Evolutionary conservation across 2,797 vertebrate species (phyloP), one percentile per base, ranked within the genome.

Genomic region (Xyrichtys novacula): DNA sequence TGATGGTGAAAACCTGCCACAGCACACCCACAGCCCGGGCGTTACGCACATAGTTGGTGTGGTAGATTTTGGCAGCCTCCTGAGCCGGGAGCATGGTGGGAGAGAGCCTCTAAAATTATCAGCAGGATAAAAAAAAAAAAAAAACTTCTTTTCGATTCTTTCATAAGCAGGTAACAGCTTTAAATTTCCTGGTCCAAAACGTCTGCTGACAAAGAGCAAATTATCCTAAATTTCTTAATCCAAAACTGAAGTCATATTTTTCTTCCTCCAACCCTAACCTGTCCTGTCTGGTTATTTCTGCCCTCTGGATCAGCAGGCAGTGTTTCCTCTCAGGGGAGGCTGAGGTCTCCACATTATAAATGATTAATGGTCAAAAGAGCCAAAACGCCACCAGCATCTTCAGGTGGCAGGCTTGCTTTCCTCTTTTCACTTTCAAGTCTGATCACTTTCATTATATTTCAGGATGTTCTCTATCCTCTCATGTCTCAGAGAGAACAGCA

Each of bases 31-130:
- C 91, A 4, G 98, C 98, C 3, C 98, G 88, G 0, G 97, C 92
- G 11, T 99, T 99, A 11, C 98, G 88, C 80, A 99, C 97, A 3
- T 99, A 98, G 91, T 98, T 99, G 73, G 97, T 99, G 84, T 99
- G 98, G 78, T 99, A 99, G 90, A 99, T 99, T 72, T 92, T 96
- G 1, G 97, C 96, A 0, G 97, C 97, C 79, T 99, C 97, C 75
- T 97, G 94, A 22, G 97, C 98, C 0, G 97, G 96, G 22, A 99
- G 91, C 93, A 99, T 90, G 88, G 92, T 90, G 55, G n/a, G 9
- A 7, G 9, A 62, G 5, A 3, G 5, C 22, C 16, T 17, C 6
- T 26, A 1, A 26, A 12, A 10, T 9, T 7, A 19, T 7, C 14
- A n/a, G n/a, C n/a, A n/a, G n/a, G n/a, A n/a, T n/a, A n/a, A n/a